Evolutionary conservation across 2,888 invertebrate genomes (phyloP).

Genomic region (Abscondita cerata): DNA sequence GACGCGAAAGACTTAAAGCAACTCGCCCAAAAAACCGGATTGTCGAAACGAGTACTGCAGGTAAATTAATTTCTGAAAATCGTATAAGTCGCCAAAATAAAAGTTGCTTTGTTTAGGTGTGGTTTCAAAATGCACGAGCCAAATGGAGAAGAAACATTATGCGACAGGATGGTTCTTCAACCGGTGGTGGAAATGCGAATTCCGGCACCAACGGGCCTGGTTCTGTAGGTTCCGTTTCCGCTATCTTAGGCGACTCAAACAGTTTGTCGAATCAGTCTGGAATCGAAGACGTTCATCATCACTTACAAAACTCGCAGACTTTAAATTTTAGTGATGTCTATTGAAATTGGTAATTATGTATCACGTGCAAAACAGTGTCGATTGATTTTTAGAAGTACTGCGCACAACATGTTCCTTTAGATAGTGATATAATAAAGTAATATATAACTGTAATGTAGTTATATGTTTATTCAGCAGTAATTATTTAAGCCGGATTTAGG

Average conservation of each 20-base stretch:
- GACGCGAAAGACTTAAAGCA: slow-evolving; percentile 99
- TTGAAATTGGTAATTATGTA: slow-evolving; percentile 43
- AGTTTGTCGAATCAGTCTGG: slow-evolving; percentile 61
- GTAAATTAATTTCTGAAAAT: slow-evolving; percentile 61
- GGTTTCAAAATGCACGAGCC: slow-evolving; percentile 99
- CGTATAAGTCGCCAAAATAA: neutral
- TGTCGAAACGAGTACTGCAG: slow-evolving; percentile 97
- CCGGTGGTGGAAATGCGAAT: slow-evolving; percentile 46
- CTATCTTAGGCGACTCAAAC: slow-evolving; percentile 60
- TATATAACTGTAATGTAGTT: slow-evolving; percentile 12
- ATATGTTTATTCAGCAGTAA: slow-evolving; percentile 7
- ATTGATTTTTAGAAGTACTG: slow-evolving; percentile 12
- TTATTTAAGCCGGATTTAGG: slow-evolving; percentile 17
- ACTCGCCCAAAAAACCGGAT: slow-evolving; percentile 96
- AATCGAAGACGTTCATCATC: slow-evolving; percentile 64
- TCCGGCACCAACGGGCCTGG: slow-evolving; percentile 51
- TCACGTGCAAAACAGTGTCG: neutral
- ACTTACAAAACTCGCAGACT: slow-evolving; percentile 58
- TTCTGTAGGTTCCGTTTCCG: slow-evolving; percentile 52
- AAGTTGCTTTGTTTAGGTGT: slow-evolving; percentile 75
- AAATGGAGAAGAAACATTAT: slow-evolving; percentile 96
- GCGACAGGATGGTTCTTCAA: slow-evolving; percentile 74
- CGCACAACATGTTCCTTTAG: slow-evolving; percentile 35
- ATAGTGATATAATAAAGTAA: slow-evolving; percentile 32
- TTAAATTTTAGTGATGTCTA: slow-evolving; percentile 58